A percentile compares a stretch with the other conserved stretches of the same genome.
These are phyloP conservation scores for Clarias fuscus DNA, from an alignment of 2,797 vertebrate genomes.

Conservation along the genomic window DNA sequence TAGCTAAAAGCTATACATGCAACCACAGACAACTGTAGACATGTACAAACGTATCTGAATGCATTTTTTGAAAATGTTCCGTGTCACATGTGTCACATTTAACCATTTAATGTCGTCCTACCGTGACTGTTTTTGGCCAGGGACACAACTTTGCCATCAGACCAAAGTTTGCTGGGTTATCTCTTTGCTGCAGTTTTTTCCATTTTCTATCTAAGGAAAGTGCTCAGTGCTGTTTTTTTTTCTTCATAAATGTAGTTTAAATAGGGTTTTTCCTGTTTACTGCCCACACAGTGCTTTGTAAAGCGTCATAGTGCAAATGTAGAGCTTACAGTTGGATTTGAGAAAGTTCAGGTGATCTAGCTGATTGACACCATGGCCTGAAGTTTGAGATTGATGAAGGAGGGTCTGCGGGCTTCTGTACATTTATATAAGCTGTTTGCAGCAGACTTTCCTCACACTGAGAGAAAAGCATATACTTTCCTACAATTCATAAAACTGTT, in stretches of 20 bases:
- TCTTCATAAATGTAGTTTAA: neutral
- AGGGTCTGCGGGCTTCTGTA: neutral
- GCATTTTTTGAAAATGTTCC: too few relatives aligned
- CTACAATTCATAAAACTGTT: neutral
- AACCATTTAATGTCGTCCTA: too few relatives aligned
- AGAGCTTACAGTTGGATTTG: neutral
- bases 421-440: neutral
- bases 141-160: too few relatives aligned
- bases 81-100: too few relatives aligned
- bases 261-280: neutral
- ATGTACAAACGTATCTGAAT: too few relatives aligned
- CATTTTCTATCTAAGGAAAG: neutral
- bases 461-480: neutral
- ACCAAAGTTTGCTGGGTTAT: too few relatives aligned
- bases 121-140: too few relatives aligned
- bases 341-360: neutral
- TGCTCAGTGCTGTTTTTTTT: neutral
- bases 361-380: neutral
- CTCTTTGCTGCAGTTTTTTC: neutral
- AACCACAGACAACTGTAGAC: too few relatives aligned
- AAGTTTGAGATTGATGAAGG: neutral
- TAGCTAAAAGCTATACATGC: too few relatives aligned
- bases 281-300: neutral
- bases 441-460: neutral
- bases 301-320: neutral